Evolutionary conservation across 2,113 vertebrate genomes (phyloP).

Genomic region (Pelobates fuscus): DNA sequence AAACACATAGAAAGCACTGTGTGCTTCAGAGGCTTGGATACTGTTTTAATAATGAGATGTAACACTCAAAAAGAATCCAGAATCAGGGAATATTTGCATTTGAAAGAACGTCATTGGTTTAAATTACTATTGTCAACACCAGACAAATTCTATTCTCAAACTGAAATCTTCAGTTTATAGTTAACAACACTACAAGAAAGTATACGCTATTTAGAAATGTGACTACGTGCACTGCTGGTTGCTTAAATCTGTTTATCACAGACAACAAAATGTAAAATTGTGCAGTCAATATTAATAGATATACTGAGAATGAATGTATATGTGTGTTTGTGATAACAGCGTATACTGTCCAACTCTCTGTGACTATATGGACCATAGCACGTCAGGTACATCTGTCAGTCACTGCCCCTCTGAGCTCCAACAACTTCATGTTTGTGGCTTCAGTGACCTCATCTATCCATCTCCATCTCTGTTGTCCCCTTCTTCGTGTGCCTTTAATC

Average conservation of each 20-base stretch:
- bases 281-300: no score
- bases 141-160: conserved; percentile 45
- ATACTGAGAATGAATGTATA: no score
- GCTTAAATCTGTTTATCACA: conserved; percentile 21
- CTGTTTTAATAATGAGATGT: conserved; percentile 32
- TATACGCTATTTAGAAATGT: conserved; percentile 42
- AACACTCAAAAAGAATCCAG: conserved; percentile 14
- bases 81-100: conserved; percentile 39
- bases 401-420: no score
- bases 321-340: no score
- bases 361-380: no score
- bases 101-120: conserved; percentile 57
- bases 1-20: not conserved
- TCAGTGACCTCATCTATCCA: no score
- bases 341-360: no score
- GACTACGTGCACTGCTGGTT: conserved; percentile 41
- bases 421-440: no score
- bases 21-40: conserved; percentile 1
- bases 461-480: no score
- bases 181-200: conserved; percentile 45
- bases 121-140: conserved; percentile 53
- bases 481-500: no score
- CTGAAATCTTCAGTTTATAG: conserved; percentile 19
- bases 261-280: no score
- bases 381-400: no score